Conservation (phyloP, 2,113 vertebrate genomes). For the Tetrao urogallus region DNA sequence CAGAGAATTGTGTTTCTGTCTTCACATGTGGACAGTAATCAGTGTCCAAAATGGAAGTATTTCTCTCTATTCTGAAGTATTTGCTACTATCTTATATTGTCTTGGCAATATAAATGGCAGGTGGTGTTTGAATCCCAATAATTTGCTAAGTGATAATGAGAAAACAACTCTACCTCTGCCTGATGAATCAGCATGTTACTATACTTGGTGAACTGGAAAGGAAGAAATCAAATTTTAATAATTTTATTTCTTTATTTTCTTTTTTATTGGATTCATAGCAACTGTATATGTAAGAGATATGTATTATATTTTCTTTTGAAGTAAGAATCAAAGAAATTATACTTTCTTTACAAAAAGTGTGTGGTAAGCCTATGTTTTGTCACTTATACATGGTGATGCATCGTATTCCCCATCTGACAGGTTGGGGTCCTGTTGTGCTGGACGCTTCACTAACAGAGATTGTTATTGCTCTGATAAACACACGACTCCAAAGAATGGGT, state of each 20-base stretch:
- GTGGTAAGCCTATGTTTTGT: not conserved
- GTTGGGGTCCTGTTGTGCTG: not conserved
- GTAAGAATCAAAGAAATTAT: not conserved
- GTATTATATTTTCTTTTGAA: not conserved
- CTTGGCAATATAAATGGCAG: conserved; percentile 55
- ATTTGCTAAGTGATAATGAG: conserved; percentile 14
- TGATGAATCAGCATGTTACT: conserved; percentile 8
- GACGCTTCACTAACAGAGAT: not conserved
- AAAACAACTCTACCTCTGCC: conserved; percentile 23
- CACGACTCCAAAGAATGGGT: not conserved
- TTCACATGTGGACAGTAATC: not conserved
- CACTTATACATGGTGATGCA: not conserved
- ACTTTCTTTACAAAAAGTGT: not conserved
- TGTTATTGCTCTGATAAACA: not conserved
- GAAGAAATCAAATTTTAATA: conserved; percentile 22
- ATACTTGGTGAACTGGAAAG: not conserved
- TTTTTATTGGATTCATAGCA: not conserved
- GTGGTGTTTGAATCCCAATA: conserved; percentile 37
- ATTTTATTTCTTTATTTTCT: not conserved
- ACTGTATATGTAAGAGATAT: accelerated
- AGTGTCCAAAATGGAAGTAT: not conserved
- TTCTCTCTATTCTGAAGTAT: conserved; percentile 25
- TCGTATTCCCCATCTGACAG: too few relatives aligned
- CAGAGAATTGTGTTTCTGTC: not conserved
- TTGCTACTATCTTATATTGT: conserved; percentile 30